phyloP scores from a whole-genome alignment of 2,797 vertebrate genomes.

The Clarias fuscus region DNA sequence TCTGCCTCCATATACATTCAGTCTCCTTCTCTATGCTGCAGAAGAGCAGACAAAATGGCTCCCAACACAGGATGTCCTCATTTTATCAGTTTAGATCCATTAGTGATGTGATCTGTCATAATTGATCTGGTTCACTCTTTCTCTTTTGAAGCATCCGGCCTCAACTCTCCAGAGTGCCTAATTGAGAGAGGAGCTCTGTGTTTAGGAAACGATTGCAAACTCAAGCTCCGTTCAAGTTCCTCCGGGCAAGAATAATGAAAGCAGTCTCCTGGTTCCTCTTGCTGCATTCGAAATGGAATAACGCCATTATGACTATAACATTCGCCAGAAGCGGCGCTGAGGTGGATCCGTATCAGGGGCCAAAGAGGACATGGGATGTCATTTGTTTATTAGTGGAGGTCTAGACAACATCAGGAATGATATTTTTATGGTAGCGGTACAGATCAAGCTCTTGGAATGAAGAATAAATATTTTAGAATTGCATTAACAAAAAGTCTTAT shows the following conservation, averaged over 20 bases:
- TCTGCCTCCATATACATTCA: not conserved
- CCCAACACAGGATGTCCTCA: constrained; percentile 23
- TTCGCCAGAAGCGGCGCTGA: constrained; percentile 22
- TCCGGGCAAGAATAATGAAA: constrained; percentile 41
- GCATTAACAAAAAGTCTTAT: not conserved
- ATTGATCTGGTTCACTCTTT: constrained; percentile 30
- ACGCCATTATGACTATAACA: constrained; percentile 35
- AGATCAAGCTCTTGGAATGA: not conserved
- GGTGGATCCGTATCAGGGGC: constrained; percentile 10
- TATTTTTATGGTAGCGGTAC: not conserved
- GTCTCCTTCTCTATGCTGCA: not conserved
- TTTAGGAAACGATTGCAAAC: constrained; percentile 24
- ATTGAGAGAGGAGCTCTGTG: constrained; percentile 23
- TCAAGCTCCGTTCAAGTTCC: constrained; percentile 41
- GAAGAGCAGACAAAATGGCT: constrained; percentile 17
- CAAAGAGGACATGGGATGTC: constrained; percentile 8
- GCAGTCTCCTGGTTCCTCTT: constrained; percentile 39
- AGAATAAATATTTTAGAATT: constrained; percentile 8
- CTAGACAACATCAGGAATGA: not conserved
- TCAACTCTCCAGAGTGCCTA: constrained; percentile 37
- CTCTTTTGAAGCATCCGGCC: constrained; percentile 27
- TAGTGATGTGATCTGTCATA: constrained; percentile 43
- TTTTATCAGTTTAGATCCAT: constrained; percentile 48
- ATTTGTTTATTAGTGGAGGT: not conserved
- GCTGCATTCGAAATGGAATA: constrained; percentile 39